Evolutionary conservation across 64 coral and sea anemone genomes (phyloP), one percentile per base, ranked within the genome.

Genomic region (Pocillopora damicornis): DNA sequence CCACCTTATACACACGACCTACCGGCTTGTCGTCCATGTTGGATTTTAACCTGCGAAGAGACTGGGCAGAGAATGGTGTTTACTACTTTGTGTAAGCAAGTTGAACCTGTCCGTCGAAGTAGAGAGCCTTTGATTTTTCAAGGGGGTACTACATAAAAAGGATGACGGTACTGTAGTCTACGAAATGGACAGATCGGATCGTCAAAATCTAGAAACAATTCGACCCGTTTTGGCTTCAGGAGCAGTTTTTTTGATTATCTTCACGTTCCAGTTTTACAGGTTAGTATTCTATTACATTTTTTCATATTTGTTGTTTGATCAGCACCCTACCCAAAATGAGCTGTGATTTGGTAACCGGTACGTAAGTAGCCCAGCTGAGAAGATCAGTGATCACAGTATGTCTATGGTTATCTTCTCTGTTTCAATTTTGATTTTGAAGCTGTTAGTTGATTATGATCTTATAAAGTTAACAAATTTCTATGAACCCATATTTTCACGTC

Each of bases 221-320:
- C 81, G 81, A 71, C 90, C 90, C 58, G 76, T 77, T 16, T 75
- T 92, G 13, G 90, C 83, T 23, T 84, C 90, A 79, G 90, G 90
- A 65, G 84, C 90, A 26, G 63, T 92, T 20, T 92, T 84, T 87
- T 35, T 92, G 17, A 78, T 92, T 77, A 79, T 92, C 35, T 92
- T 92, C 25, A 87, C 90, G 16, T 92, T 92, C 58, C 90, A 92
- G 58, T 92, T 92, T 72, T 92, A 79, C 72, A 86, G 90, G 90
- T 92, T 74, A 13, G 90, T 35, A 81, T 4, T 59, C 3, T n/a
- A 61, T 17, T 61, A 17, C 13, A 51, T 74, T 15, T 58, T 15
- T 38, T n/a, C 13, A 9, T 34, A 30, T 75, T 35, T 17, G 45
- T 34, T 5, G 11, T 34, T 56, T 81, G 25, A 35, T 34, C 61